Percentiles rank a stretch among this genome's conserved stretches.
Evolutionary conservation across 2,113 vertebrate genomes (phyloP).

Genomic region (human): DNA sequence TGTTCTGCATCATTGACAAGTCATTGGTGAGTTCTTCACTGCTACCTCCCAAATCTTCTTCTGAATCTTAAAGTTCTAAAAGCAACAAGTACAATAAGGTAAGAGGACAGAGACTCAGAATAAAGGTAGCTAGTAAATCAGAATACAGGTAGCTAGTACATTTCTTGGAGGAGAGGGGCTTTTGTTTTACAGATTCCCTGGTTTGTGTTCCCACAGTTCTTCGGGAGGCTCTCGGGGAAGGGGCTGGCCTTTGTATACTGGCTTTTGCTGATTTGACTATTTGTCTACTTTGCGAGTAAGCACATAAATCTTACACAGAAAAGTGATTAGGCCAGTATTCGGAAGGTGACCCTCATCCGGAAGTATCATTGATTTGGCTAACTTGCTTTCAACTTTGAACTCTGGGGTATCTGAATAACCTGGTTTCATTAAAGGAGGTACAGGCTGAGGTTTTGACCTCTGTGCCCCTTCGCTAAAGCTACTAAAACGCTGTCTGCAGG

Average conservation of each 20-base stretch:
- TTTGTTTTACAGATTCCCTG: slow-evolving; percentile 13
- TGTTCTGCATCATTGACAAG: slow-evolving; percentile 96
- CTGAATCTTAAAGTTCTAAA: background rate
- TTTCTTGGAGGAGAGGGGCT: background rate
- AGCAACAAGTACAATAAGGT: background rate
- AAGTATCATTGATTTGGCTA: background rate
- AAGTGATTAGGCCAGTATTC: background rate
- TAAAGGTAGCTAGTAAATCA: background rate
- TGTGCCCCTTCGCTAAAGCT: background rate
- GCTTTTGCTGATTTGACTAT: slow-evolving; percentile 14
- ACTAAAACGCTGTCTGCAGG: background rate
- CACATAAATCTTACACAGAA: background rate
- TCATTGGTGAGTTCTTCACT: slow-evolving; percentile 87
- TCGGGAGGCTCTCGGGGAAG: background rate
- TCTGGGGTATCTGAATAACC: background rate
- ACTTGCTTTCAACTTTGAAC: background rate
- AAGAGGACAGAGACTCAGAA: background rate
- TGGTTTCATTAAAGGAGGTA: background rate
- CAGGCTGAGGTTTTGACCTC: background rate
- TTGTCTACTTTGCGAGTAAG: background rate
- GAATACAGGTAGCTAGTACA: background rate
- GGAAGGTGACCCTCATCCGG: background rate
- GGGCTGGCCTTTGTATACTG: background rate
- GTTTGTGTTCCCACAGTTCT: background rate
- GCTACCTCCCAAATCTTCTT: background rate